A percentile compares a stretch with the other conserved stretches of the same genome.
Evolutionary conservation across 1,140 invertebrate species (phyloP).

Genomic region (Drosophila simulans): DNA sequence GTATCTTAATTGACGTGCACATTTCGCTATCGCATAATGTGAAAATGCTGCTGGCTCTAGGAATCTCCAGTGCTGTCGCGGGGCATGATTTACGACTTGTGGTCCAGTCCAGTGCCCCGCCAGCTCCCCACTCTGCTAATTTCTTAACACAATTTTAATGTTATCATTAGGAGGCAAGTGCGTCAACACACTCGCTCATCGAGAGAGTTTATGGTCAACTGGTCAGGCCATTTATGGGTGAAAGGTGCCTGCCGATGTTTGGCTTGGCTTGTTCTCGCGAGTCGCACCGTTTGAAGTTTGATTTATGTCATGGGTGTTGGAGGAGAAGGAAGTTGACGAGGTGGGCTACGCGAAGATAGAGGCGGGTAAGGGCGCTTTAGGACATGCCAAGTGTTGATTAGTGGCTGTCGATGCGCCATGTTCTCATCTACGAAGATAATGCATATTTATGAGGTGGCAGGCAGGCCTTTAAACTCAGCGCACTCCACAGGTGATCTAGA

Average conservation of each 20-base stretch:
- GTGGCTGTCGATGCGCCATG: constrained; percentile 13
- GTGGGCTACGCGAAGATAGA: background rate
- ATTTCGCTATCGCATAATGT: constrained; percentile 82
- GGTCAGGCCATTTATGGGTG: constrained; percentile 71
- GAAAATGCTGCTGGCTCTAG: constrained; percentile 71
- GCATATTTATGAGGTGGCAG: constrained; percentile 27
- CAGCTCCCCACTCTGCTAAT: constrained; percentile 55
- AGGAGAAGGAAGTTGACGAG: background rate
- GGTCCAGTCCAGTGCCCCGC: constrained; percentile 4
- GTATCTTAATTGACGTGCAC: constrained; percentile 83
- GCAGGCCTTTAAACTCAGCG: background rate
- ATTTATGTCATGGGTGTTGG: constrained; percentile 49
- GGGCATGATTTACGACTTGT: constrained; percentile 72
- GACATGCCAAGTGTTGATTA: constrained; percentile 51
- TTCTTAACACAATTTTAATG: constrained; percentile 84
- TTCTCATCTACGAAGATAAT: background rate
- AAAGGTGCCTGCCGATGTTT: constrained; percentile 56
- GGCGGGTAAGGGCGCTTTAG: constrained; percentile 35
- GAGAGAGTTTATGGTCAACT: constrained; percentile 53
- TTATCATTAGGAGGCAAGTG: constrained; percentile 79
- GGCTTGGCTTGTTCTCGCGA: constrained; percentile 27
- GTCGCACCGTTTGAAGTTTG: constrained; percentile 71
- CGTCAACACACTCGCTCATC: constrained; percentile 45
- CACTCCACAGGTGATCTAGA: background rate
- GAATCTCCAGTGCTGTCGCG: constrained; percentile 54